Conservation (phyloP, 2,888 invertebrate species). For the Macrosoma leucophasiata region DNA sequence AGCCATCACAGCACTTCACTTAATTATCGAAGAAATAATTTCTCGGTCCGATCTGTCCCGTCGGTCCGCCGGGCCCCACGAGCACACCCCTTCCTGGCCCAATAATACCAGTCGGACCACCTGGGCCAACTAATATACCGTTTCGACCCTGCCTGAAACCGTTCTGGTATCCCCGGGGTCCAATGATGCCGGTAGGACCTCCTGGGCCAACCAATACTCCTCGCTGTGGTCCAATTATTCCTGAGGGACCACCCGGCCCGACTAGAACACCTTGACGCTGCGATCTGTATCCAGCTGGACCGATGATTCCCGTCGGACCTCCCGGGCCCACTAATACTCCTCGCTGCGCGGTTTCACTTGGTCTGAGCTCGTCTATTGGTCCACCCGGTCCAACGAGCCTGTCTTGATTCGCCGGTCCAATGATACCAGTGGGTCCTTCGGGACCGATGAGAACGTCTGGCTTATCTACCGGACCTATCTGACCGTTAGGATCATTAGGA, state of each 20-base stretch:
- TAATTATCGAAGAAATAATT: constrained; percentile 56
- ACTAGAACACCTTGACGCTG: constrained; percentile 40
- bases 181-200: constrained; percentile 41
- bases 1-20: constrained; percentile 35
- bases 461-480: constrained; percentile 18
- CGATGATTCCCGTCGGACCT: constrained; percentile 67
- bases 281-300: constrained; percentile 29
- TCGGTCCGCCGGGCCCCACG: constrained; percentile 68
- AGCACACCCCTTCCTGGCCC: constrained; percentile 47
- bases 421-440: constrained; percentile 36
- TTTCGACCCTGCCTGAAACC: constrained; percentile 28
- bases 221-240: constrained; percentile 34
- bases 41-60: constrained; percentile 48
- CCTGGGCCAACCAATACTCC: constrained; percentile 44
- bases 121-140: constrained; percentile 50
- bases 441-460: constrained; percentile 51
- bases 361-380: constrained; percentile 35
- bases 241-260: constrained; percentile 63
- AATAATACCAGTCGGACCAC: constrained; percentile 48
- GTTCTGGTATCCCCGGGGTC: constrained; percentile 29
- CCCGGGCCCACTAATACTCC: constrained; percentile 55
- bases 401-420: constrained; percentile 26
- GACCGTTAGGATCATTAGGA: constrained; percentile 54
- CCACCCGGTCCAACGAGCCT: constrained; percentile 59
- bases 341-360: constrained; percentile 30